phyloP scores from a whole-genome alignment of 2,888 invertebrate genomes.

The Cylindroiulus punctatus region DNA sequence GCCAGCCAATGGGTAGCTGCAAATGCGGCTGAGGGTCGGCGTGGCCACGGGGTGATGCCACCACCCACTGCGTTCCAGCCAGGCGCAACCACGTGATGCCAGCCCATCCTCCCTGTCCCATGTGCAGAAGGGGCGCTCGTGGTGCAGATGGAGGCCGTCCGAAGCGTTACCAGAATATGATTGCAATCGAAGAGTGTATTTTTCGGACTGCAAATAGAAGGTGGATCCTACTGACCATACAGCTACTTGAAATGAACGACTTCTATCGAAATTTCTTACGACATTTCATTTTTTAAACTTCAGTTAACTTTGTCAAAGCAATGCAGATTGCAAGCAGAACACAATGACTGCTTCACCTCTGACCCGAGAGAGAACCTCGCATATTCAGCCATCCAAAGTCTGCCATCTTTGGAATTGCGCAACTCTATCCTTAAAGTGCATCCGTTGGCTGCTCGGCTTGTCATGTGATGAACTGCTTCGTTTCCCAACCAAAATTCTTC shows the following conservation, averaged over 20 bases:
- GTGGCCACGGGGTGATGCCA: constrained; percentile 28
- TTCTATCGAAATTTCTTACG: no score
- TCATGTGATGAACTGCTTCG: constrained; percentile 48
- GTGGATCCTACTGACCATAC: no score
- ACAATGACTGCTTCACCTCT: neutral
- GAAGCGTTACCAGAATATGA: constrained; percentile 27
- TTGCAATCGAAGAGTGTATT: neutral
- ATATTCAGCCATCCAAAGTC: constrained; percentile 21
- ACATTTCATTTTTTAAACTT: no score
- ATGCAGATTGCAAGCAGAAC: neutral
- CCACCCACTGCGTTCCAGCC: constrained; percentile 48
- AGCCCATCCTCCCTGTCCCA: constrained; percentile 40
- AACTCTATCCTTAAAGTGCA: neutral
- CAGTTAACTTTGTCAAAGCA: neutral
- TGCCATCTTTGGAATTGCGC: constrained; percentile 22
- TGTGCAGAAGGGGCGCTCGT: constrained; percentile 34
- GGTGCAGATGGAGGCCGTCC: neutral
- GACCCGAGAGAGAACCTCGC: constrained; percentile 33
- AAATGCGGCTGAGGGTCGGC: neutral
- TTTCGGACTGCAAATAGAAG: constrained; percentile 3
- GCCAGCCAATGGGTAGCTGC: constrained; percentile 45
- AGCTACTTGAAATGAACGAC: no score
- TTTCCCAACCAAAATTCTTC: constrained; percentile 37
- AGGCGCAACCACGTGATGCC: neutral
- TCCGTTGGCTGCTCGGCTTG: constrained; percentile 25